These are phyloP conservation scores for Pimephales promelas DNA, from an alignment of 2,113 vertebrate species.

Conservation along the genomic window DNA sequence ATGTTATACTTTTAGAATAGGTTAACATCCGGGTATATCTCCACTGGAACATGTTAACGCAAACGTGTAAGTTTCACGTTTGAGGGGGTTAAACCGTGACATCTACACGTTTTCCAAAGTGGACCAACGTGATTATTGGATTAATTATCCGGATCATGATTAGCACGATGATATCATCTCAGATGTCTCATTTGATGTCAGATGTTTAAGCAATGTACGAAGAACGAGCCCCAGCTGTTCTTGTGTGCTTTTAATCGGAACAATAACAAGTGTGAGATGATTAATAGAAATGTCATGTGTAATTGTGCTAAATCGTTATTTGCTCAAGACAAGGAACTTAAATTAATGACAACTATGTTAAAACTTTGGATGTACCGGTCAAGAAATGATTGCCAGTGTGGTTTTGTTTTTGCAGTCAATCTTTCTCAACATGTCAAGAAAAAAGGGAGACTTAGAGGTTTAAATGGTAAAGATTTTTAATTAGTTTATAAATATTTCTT, in stretches of 20 bases:
- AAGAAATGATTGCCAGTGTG: slow-evolving; percentile 48
- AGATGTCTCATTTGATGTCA: too few species aligned
- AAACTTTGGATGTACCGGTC: slow-evolving; percentile 9
- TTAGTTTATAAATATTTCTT: slow-evolving; percentile 96
- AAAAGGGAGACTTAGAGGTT: slow-evolving; percentile 34
- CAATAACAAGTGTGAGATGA: slow-evolving; percentile 55
- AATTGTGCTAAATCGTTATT: slow-evolving; percentile 61
- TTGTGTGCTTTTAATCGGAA: slow-evolving; percentile 51
- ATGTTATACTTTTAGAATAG: too few species aligned
- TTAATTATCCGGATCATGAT: too few species aligned
- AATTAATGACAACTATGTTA: slow-evolving; percentile 56
- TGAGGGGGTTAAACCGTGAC: too few species aligned
- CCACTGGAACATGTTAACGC: too few species aligned
- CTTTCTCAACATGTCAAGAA: not conserved
- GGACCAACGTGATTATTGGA: too few species aligned
- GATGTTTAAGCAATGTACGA: too few species aligned
- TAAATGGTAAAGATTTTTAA: slow-evolving; percentile 73
- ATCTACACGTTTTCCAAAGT: too few species aligned
- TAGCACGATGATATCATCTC: too few species aligned
- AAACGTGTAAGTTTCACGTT: too few species aligned
- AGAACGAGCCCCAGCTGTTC: too few species aligned
- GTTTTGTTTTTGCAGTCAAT: slow-evolving; percentile 38
- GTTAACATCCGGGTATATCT: too few species aligned
- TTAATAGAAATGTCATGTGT: slow-evolving; percentile 60
- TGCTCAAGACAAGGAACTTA: slow-evolving; percentile 60